Evolutionary conservation across 2,797 vertebrate species (phyloP).

Genomic region (Lepilemur ruficaudatus): DNA sequence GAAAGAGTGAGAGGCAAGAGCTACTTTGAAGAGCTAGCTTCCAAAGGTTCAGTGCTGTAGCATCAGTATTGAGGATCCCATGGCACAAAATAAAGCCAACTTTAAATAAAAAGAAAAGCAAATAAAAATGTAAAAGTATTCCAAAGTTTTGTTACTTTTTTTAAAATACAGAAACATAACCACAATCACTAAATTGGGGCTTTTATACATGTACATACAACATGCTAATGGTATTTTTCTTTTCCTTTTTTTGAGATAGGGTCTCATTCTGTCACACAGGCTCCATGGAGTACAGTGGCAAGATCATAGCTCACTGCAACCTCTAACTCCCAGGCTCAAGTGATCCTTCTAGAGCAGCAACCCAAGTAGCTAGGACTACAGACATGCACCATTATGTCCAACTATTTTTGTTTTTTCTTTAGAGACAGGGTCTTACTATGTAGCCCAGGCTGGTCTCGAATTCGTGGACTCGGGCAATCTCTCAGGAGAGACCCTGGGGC

Average conservation of each 20-base stretch:
- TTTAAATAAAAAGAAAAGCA: conserved; percentile 80
- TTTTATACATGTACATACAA: background rate
- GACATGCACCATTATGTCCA: background rate
- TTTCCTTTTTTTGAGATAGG: background rate
- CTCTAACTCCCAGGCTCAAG: background rate
- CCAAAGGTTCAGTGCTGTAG: conserved; percentile 95
- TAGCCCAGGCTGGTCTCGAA: background rate
- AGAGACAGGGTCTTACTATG: background rate
- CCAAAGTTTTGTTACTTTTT: conserved; percentile 1
- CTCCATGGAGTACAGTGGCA: background rate
- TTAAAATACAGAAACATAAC: conserved; percentile 18
- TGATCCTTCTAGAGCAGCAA: no score
- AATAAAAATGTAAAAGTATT: conserved; percentile 36
- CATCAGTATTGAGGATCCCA: conserved; percentile 92
- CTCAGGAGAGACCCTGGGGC: no score
- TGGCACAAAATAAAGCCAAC: conserved; percentile 99
- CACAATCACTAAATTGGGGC: background rate
- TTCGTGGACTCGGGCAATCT: background rate
- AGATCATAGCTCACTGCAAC: background rate
- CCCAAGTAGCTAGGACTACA: background rate
- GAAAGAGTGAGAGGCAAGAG: conserved; percentile 97
- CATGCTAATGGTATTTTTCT: background rate
- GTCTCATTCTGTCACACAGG: background rate
- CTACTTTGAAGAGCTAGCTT: conserved; percentile 98
- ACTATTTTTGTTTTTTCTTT: background rate